Evolutionary conservation across 2,888 invertebrate genomes (phyloP), one percentile per base, ranked within the genome.

Genomic region (Trichacis sp.): DNA sequence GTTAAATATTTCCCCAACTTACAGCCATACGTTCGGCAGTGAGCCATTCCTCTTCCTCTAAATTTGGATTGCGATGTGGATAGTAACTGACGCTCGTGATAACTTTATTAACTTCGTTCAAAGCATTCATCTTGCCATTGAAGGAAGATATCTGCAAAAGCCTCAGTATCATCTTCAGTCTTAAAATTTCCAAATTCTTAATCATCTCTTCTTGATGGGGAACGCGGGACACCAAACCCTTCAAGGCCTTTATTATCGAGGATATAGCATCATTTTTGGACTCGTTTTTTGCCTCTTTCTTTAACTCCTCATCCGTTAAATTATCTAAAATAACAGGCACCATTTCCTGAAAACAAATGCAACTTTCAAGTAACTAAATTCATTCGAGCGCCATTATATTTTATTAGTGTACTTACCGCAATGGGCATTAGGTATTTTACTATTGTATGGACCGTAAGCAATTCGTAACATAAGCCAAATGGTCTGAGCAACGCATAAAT

Each of bases 91-190:
- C 95, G 77, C 93, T 93, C 61, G 94, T 93, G 71, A 96, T 93
- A 49, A 98, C 94, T 88, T 98, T 97, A 86, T 98, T 98, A 60
- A 98, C 96, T 88, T 98, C 98, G 85, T 98, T 97, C 69, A 98
- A 87, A 17, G 98, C 98, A 79, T 97, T 97, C 98, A 98, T 98
- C 88, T 98, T 98, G 33, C 98, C 97, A 86, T 97, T 98, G 84
- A 98, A 98, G 53, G 97, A 97, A 18, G 97, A 97, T 84, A 97
- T 96, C 88, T 97, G 96, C 71, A 98, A 86, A 77, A 96, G 90
- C 82, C 95, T 89, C 74, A 98, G 88, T 79, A 98, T 97, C 95
- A 98, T 97, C 88, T 97, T 96, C 73, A 98, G 88, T 75, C 97
- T 90, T 88, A 97, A 96, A 86, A 96, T 95, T 88, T 97, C 97